Conservation (phyloP, 2,113 vertebrate species). For the Scopus umbretta region DNA sequence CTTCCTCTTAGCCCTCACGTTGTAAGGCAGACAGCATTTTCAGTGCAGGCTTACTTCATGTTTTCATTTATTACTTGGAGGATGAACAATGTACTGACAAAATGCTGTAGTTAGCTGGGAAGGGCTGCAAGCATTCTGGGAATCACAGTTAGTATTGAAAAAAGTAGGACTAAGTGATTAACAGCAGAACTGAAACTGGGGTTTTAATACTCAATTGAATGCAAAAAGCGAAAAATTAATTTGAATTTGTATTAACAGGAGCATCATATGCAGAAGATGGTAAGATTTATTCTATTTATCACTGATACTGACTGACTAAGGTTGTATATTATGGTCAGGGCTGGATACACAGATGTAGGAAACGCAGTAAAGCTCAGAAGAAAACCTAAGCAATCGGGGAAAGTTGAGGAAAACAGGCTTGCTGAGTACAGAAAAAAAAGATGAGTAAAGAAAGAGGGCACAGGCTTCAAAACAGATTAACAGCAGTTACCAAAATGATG, state of each 20-base stretch:
- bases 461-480: background rate
- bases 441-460: background rate
- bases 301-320: background rate
- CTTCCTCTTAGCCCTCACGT: background rate
- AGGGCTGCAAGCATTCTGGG: background rate
- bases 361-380: background rate
- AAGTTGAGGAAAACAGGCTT: background rate
- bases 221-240: background rate
- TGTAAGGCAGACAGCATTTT: background rate
- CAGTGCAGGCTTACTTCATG: background rate
- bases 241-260: background rate
- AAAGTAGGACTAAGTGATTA: background rate
- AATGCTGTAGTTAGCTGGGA: background rate
- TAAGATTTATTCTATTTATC: background rate
- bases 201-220: background rate
- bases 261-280: background rate
- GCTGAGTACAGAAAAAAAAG: background rate
- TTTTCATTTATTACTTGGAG: background rate
- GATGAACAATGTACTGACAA: background rate
- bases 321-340: background rate
- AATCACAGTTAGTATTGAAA: background rate
- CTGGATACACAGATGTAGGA: background rate
- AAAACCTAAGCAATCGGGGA: background rate
- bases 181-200: background rate
- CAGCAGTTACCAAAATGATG: background rate